phyloP scores from a whole-genome alignment of 2,113 vertebrate species.

The Sander vitreus region DNA sequence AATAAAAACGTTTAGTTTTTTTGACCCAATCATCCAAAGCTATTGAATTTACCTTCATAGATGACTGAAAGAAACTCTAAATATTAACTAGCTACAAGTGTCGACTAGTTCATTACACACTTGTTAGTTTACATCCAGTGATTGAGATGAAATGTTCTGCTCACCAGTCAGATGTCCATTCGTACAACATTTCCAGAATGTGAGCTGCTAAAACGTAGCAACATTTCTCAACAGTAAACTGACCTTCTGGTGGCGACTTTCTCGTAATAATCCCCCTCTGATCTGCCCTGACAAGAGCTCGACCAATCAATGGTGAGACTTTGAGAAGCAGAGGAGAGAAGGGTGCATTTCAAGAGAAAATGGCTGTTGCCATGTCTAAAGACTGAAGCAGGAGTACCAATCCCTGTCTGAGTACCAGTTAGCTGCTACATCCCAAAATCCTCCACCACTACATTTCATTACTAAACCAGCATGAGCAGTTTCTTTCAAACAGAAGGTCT shows the following conservation, averaged over 20 bases:
- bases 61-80: too few species aligned
- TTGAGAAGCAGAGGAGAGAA: background rate
- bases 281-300: background rate
- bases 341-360: background rate
- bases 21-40: too few species aligned
- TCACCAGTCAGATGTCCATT: background rate
- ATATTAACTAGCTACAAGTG: too few species aligned
- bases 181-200: background rate
- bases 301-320: background rate
- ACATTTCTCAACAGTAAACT: too few species aligned
- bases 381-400: background rate
- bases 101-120: background rate
- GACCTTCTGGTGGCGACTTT: too few species aligned
- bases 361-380: background rate
- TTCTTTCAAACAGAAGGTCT: background rate
- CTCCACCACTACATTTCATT: background rate
- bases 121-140: background rate
- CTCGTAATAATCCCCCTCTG: background rate
- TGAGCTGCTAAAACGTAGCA: background rate
- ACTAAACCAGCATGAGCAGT: background rate
- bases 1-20: too few species aligned
- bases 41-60: too few species aligned
- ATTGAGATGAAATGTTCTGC: background rate
- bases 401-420: background rate
- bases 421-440: background rate